Evolutionary conservation across 2,113 vertebrate species (phyloP).

Genomic region (Recurvirostra avosetta): DNA sequence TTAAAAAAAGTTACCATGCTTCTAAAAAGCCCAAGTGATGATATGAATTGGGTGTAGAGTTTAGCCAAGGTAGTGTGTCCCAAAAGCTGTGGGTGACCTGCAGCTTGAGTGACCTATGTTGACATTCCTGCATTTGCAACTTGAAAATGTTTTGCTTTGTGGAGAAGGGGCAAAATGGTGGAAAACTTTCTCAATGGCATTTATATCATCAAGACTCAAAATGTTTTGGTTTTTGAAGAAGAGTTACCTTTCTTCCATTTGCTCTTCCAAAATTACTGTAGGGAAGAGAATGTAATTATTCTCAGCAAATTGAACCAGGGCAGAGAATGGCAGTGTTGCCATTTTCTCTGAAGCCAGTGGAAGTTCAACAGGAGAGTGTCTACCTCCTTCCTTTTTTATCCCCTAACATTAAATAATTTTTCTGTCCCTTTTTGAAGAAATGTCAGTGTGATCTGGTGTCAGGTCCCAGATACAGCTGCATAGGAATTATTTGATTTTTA

Average conservation of each 20-base stretch:
- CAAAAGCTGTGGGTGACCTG: neutral
- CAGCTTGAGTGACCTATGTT: neutral
- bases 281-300: slow-evolving; percentile 46
- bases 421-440: neutral
- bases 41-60: neutral
- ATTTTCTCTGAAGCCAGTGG: neutral
- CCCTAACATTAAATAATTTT: neutral
- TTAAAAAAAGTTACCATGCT: neutral
- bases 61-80: neutral
- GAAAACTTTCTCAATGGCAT: neutral
- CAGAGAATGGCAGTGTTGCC: neutral
- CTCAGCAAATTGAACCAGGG: slow-evolving; percentile 24
- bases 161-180: neutral
- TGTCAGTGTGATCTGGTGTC: neutral
- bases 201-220: neutral
- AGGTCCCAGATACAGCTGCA: neutral
- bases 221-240: neutral
- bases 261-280: neutral
- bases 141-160: neutral
- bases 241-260: slow-evolving; percentile 3
- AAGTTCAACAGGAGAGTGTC: neutral
- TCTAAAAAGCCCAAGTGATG: neutral
- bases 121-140: neutral
- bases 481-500: neutral
- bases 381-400: neutral